Evolutionary conservation across 2,888 invertebrate genomes (phyloP).

Genomic region (Erynnis tages): DNA sequence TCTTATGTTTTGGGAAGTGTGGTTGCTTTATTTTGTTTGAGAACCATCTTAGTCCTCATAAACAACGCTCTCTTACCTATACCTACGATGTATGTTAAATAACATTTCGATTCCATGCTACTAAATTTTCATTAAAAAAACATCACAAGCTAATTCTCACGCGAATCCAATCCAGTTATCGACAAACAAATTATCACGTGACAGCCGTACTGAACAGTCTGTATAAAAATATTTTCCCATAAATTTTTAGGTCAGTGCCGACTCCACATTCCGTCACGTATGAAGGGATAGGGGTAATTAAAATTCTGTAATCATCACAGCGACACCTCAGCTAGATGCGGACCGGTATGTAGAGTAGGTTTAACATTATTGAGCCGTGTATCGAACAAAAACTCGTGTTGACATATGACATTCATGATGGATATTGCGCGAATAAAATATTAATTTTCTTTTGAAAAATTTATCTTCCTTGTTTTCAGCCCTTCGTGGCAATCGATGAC

Average conservation of each 20-base stretch:
- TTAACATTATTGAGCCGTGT: conserved; percentile 21
- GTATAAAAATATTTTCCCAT: conserved; percentile 62
- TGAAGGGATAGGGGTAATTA: conserved; percentile 68
- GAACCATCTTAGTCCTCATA: too few species aligned
- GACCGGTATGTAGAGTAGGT: conserved; percentile 27
- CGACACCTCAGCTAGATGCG: conserved; percentile 54
- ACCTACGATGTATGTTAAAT: too few species aligned
- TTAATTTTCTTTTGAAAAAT: too few species aligned
- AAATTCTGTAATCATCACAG: conserved; percentile 64
- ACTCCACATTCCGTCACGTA: conserved; percentile 64
- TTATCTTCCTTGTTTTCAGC: too few species aligned
- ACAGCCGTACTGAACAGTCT: conserved; percentile 22
- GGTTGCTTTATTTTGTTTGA: too few species aligned
- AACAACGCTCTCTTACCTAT: too few species aligned
- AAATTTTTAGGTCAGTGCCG: conserved; percentile 68
- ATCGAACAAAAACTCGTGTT: conserved; percentile 15
- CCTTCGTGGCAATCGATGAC: too few species aligned
- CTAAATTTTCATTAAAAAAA: too few species aligned
- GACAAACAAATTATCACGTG: conserved; percentile 31
- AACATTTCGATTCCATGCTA: too few species aligned
- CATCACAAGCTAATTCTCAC: too few species aligned
- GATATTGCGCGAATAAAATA: conserved; percentile 17
- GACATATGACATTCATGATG: conserved; percentile 17
- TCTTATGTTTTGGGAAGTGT: too few species aligned
- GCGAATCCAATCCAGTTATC: conserved; percentile 39